Evolutionary conservation across 92 coral and sea anemone species (phyloP).

Genomic region (Palythoa heliodiscus): DNA sequence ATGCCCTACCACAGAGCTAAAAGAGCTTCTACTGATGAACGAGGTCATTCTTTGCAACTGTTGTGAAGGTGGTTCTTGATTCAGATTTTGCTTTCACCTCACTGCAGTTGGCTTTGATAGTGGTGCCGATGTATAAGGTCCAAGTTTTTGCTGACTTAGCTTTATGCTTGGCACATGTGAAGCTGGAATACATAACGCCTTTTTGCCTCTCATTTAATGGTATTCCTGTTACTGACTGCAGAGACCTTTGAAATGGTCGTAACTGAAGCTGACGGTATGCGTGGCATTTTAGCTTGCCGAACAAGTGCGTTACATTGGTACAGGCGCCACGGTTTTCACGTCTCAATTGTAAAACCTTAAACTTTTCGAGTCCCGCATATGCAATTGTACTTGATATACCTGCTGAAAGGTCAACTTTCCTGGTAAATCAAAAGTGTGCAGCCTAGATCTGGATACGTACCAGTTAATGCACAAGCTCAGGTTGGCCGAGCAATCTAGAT

Average conservation of each 20-base stretch:
- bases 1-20: too few relatives aligned
- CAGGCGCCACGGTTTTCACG: constrained; percentile 8
- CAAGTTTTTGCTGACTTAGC: constrained; percentile 18
- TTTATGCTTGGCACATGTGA: background rate
- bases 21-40: too few relatives aligned
- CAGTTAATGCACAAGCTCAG: background rate
- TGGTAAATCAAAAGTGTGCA: background rate
- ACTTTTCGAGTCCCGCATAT: background rate
- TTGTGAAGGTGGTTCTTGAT: constrained; percentile 13
- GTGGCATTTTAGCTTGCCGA: background rate
- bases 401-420: background rate
- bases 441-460: background rate
- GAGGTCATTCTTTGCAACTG: background rate
- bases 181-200: background rate
- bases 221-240: constrained; percentile 6
- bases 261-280: background rate
- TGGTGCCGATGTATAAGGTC: background rate
- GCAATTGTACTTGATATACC: background rate
- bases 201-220: background rate
- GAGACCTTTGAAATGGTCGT: constrained; percentile 8
- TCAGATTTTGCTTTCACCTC: constrained; percentile 11
- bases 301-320: background rate
- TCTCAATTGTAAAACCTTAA: constrained; percentile 1
- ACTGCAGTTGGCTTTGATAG: background rate
- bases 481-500: background rate